Percentiles rank a stretch among this genome's conserved stretches.
These are phyloP conservation scores for Salvelinus sp. DNA, from an alignment of 2,113 vertebrate species.

Conservation along the genomic window DNA sequence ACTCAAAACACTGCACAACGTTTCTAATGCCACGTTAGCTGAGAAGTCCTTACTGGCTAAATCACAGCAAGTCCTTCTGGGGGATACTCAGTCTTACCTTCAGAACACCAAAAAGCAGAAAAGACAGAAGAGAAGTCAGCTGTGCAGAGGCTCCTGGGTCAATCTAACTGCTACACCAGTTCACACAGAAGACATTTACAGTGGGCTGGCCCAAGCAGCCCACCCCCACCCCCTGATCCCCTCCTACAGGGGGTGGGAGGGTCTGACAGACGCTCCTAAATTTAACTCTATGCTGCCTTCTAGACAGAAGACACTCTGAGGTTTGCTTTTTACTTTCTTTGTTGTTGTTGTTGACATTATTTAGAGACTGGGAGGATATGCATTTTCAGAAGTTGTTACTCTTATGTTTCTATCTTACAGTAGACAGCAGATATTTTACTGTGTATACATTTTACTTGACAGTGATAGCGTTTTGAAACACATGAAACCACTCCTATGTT, in stretches of 20 bases:
- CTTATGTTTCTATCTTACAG: too few relatives aligned
- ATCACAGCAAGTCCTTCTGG: background rate
- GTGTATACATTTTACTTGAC: too few relatives aligned
- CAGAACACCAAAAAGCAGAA: constrained; percentile 68
- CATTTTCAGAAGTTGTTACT: background rate
- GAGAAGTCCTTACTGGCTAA: background rate
- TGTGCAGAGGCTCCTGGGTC: constrained; percentile 70
- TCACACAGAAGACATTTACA: constrained; percentile 80
- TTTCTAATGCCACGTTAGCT: background rate
- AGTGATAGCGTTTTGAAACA: too few relatives aligned
- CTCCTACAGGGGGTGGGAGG: constrained; percentile 34
- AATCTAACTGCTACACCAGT: constrained; percentile 79
- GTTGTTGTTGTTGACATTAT: background rate
- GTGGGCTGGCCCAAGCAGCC: constrained; percentile 77
- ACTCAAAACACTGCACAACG: background rate
- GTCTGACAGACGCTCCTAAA: constrained; percentile 24
- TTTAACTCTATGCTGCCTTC: constrained; percentile 63
- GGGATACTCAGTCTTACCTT: constrained; percentile 65
- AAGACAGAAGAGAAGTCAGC: constrained; percentile 72
- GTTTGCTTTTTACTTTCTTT: background rate
- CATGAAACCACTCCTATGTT: too few relatives aligned
- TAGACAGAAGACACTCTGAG: background rate
- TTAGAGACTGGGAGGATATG: background rate
- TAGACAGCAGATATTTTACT: too few relatives aligned
- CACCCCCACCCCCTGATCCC: constrained; percentile 53